Percentiles rank a stretch among this genome's conserved stretches.
phyloP scores from a whole-genome alignment of 2,888 invertebrate genomes.

The Chalcosyrphus nemorum region DNA sequence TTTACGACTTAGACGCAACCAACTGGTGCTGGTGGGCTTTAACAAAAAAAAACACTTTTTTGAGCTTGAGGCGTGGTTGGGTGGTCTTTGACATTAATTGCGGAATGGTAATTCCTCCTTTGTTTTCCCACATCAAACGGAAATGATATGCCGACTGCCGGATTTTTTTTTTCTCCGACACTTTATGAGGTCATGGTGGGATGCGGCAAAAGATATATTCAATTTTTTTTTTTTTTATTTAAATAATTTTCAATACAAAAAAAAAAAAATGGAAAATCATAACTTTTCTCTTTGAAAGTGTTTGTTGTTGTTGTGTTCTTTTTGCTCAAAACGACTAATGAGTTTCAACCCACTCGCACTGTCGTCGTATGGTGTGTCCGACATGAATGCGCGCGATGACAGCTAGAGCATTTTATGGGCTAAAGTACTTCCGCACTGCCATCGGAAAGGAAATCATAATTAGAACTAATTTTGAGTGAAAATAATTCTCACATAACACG shows the following conservation, averaged over 20 bases:
- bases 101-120: conserved; percentile 18
- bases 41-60: background rate
- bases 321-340: conserved; percentile 31
- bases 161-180: background rate
- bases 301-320: too few relatives aligned
- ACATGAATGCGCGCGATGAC: conserved; percentile 43
- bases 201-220: too few relatives aligned
- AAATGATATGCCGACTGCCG: conserved; percentile 1
- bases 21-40: background rate
- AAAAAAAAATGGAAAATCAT: conserved; percentile 14
- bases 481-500: conserved; percentile 39
- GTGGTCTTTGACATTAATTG: conserved; percentile 39
- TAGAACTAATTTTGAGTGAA: conserved; percentile 42
- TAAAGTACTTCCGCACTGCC: conserved; percentile 42
- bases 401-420: conserved; percentile 42
- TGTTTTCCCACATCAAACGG: conserved; percentile 25
- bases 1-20: background rate
- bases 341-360: conserved; percentile 24
- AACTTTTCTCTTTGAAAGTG: conserved; percentile 7
- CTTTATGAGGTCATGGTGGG: conserved; percentile 30
- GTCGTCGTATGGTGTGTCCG: background rate
- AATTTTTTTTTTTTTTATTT: background rate
- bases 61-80: conserved; percentile 20
- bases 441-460: conserved; percentile 68
- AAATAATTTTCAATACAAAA: background rate